Evolutionary conservation across 2,888 invertebrate genomes (phyloP), one percentile per base, ranked within the genome.

Genomic region (Amblyjoppa proteus): DNA sequence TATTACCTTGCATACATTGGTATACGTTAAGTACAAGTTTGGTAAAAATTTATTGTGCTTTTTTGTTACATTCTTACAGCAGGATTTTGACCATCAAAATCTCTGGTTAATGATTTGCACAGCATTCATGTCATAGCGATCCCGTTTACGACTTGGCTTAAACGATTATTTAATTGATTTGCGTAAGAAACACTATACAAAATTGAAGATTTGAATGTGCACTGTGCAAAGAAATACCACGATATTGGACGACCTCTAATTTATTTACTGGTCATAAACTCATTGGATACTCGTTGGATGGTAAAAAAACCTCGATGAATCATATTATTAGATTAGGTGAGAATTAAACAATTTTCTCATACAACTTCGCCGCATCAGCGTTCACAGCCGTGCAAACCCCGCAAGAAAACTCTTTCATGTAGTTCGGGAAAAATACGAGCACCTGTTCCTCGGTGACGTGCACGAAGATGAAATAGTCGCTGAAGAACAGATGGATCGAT

Each of bases 401-500:
- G 86, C 94, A 93, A 0, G 91, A 90, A 83, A 91, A 93, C 89
- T 93, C 93, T 87, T 92, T 89, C 74, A 93, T 87, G 83, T 92
- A 92, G 81, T 90, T 93, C 5, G 94, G 93, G 81, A 92, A 93
- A 81, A 93, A 92, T 16, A 94, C 53, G 75, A 94, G 87, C 71
- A 92, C 84, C 87, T 94, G 93, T 80, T 93, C 91, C 81, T 91
- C 90, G 4, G 93, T 93, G 90, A 93, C 93, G 68, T 93, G 93
- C 81, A 93, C 84, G 34, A 91, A 93, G 58, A 93, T 87, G 68
- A 92, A 86, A 75, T 90, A 89, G 81, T 92, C 91, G n/a, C 91
- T 89, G 74, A 92, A 85, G 64, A 93, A 85, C 68, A 93, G 73
- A 84, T 93, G 92, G 53, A 92, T 89, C 31, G 90, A 88, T 53